A percentile compares a stretch with the other conserved stretches of the same genome.
phyloP scores from a whole-genome alignment of 92 coral and sea anemone species.

The Plumapathes pennacea region DNA sequence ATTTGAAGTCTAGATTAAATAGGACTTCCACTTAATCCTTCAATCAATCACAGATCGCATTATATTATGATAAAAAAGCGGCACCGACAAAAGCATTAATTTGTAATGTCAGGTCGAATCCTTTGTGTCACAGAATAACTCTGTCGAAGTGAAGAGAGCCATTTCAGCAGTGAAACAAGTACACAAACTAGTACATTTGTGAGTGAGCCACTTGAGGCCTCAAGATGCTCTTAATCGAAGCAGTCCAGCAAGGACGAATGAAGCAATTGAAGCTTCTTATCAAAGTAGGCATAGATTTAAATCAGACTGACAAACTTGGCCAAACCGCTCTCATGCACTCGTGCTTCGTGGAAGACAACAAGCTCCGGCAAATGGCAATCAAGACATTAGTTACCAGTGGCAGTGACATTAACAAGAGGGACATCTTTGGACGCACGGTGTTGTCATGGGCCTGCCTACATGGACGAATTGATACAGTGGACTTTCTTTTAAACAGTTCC shows the following conservation, averaged over 20 bases:
- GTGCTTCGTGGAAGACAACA: constrained; percentile 58
- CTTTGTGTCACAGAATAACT: too few relatives aligned
- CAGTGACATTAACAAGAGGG: constrained; percentile 48
- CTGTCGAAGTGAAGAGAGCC: too few relatives aligned
- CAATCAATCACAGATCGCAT: too few relatives aligned
- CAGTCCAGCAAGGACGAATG: constrained; percentile 55
- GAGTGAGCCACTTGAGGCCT: too few relatives aligned
- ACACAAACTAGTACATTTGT: too few relatives aligned
- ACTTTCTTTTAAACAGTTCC: constrained; percentile 55
- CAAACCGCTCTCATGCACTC: constrained; percentile 74
- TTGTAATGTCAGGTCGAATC: too few relatives aligned
- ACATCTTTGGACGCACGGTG: constrained; percentile 53
- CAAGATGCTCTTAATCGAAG: constrained; percentile 59
- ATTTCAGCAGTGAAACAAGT: too few relatives aligned
- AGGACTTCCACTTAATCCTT: too few relatives aligned
- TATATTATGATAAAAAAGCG: too few relatives aligned
- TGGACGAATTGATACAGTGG: constrained; percentile 47
- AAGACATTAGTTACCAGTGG: constrained; percentile 56
- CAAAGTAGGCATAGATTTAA: constrained; percentile 70
- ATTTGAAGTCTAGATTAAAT: too few relatives aligned
- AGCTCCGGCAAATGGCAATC: constrained; percentile 45
- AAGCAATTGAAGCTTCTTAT: constrained; percentile 67
- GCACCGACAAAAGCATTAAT: too few relatives aligned
- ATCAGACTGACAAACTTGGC: constrained; percentile 61
- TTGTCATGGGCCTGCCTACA: constrained; percentile 71